Conservation (phyloP, 2,888 invertebrate genomes). For the Lapara coniferarum region DNA sequence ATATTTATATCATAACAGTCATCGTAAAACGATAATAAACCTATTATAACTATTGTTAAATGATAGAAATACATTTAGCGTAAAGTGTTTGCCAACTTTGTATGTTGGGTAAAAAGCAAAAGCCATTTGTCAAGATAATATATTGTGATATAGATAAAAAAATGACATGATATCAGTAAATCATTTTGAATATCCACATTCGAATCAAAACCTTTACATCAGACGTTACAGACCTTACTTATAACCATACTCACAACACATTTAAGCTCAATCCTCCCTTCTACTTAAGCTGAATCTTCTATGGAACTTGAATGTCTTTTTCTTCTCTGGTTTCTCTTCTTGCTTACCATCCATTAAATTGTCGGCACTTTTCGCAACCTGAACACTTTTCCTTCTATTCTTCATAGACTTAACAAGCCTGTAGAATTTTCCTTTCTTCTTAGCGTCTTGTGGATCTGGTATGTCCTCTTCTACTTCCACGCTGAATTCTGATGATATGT, state of each 20-base stretch:
- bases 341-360: conserved; percentile 65
- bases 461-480: conserved; percentile 76
- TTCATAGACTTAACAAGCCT: conserved; percentile 78
- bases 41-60: background rate
- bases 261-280: conserved; percentile 67
- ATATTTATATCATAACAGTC: background rate
- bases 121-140: background rate
- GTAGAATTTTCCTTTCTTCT: conserved; percentile 77
- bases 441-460: conserved; percentile 63
- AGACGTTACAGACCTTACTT: conserved; percentile 3
- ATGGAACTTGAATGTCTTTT: conserved; percentile 76
- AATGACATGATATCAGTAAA: no score
- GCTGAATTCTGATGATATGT: conserved; percentile 79
- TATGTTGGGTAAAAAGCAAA: no score
- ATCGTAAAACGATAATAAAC: background rate
- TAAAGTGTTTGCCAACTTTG: no score
- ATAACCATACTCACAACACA: conserved; percentile 42
- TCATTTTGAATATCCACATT: no score
- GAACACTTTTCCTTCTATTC: conserved; percentile 77
- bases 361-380: conserved; percentile 77
- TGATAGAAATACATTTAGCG: no score
- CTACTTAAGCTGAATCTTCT: conserved; percentile 76
- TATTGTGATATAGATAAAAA: background rate
- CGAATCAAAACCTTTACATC: background rate
- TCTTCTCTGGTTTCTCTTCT: conserved; percentile 70